Conservation (phyloP, 2,888 invertebrate genomes). For the Macropis europaea region DNA sequence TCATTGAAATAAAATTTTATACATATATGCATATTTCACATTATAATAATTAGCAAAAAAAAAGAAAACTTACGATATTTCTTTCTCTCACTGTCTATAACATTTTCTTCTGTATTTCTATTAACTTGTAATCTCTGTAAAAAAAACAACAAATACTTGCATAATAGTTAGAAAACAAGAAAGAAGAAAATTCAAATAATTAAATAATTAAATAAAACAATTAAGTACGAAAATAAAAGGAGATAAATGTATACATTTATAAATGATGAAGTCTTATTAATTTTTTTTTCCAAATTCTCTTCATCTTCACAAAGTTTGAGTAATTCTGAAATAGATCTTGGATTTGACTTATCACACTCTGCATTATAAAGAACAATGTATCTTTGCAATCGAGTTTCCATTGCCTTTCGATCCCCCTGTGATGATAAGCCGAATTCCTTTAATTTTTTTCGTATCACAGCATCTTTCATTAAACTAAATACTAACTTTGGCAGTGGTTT, state of each 20-base stretch:
- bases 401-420: constrained; percentile 78
- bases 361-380: constrained; percentile 79
- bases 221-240: background rate
- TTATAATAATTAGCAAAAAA: background rate
- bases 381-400: constrained; percentile 77
- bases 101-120: constrained; percentile 75
- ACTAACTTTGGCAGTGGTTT: constrained; percentile 81
- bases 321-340: constrained; percentile 77
- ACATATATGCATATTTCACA: background rate
- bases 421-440: constrained; percentile 80
- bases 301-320: constrained; percentile 78
- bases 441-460: constrained; percentile 78
- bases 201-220: background rate
- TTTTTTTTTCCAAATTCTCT: constrained; percentile 74
- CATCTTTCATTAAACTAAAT: constrained; percentile 80
- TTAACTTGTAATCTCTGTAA: constrained; percentile 72
- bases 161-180: background rate
- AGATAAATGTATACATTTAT: constrained; percentile 38
- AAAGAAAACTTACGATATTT: constrained; percentile 76
- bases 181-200: background rate
- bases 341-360: constrained; percentile 80
- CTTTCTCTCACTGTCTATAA: constrained; percentile 77
- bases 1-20: constrained; percentile 7
- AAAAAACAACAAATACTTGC: constrained; percentile 41
- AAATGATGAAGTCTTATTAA: constrained; percentile 42